Evolutionary conservation across 2,113 vertebrate species (phyloP).

Genomic region (Himantopus leucocephalus): DNA sequence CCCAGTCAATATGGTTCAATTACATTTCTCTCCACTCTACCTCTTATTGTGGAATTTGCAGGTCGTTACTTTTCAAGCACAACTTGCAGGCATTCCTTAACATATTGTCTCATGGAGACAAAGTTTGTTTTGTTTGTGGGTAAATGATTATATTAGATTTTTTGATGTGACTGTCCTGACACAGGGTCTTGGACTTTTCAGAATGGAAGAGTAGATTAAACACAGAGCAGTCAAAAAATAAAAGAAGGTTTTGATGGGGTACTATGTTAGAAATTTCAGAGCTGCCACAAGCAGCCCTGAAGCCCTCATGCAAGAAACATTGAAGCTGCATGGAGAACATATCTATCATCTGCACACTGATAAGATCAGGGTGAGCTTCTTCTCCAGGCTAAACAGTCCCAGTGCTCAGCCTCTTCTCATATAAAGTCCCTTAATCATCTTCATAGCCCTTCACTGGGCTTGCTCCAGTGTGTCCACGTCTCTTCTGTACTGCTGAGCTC

Average conservation of each 20-base stretch:
- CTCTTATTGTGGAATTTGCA: not conserved
- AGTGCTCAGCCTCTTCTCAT: not conserved
- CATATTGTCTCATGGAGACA: not conserved
- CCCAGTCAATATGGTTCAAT: not conserved
- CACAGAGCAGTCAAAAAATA: not conserved
- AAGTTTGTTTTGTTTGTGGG: not conserved
- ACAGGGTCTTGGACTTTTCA: not conserved
- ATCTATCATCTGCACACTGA: not conserved
- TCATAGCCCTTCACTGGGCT: not conserved
- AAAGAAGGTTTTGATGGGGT: not conserved
- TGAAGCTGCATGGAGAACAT: not conserved
- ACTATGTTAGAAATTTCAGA: not conserved
- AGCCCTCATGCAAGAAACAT: not conserved
- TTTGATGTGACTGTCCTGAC: accelerated
- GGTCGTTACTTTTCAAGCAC: not conserved
- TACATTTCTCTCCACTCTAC: not conserved
- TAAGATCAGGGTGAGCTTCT: not conserved
- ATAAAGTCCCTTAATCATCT: not conserved
- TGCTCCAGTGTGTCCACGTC: not conserved
- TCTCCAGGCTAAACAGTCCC: not conserved
- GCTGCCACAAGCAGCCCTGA: not conserved
- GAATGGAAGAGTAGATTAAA: not conserved
- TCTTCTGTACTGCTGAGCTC: not conserved
- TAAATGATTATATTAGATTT: not conserved
- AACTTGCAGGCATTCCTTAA: not conserved